Percentiles rank a stretch among this genome's conserved stretches.
These are phyloP conservation scores for Spisula solida DNA, from an alignment of 2,888 invertebrate genomes.

Conservation along the genomic window DNA sequence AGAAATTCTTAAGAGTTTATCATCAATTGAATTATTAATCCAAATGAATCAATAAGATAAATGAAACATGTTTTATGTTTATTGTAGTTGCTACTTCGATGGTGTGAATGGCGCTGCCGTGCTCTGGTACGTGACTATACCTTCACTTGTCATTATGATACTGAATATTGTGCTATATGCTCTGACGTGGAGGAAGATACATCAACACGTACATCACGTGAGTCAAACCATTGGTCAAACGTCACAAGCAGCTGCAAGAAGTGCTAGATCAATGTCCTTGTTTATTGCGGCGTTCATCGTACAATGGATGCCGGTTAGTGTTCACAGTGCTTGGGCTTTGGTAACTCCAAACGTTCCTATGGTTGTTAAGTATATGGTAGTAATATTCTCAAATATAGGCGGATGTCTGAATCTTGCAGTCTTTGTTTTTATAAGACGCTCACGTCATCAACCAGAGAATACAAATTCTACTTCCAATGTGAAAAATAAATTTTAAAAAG, in stretches of 20 bases:
- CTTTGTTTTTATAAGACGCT: neutral
- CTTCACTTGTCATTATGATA: slow-evolving; percentile 41
- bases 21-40: no score
- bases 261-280: slow-evolving; percentile 61
- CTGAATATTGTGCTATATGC: slow-evolving; percentile 56
- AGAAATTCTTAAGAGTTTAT: no score
- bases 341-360: slow-evolving; percentile 53
- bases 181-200: slow-evolving; percentile 57
- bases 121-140: slow-evolving; percentile 57
- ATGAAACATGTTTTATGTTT: neutral
- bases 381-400: slow-evolving; percentile 69
- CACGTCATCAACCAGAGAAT: neutral
- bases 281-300: slow-evolving; percentile 63
- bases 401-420: slow-evolving; percentile 35
- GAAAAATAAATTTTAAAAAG: no score
- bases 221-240: slow-evolving; percentile 34
- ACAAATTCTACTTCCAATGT: neutral
- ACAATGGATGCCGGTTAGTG: slow-evolving; percentile 58
- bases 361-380: slow-evolving; percentile 59
- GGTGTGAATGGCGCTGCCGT: slow-evolving; percentile 53
- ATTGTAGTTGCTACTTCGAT: slow-evolving; percentile 48
- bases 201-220: slow-evolving; percentile 26
- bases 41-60: no score
- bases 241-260: slow-evolving; percentile 30
- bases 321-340: slow-evolving; percentile 56